Base-by-base conservation (phyloP, 2,888 invertebrate species). In the Philaethria dido region DNA sequence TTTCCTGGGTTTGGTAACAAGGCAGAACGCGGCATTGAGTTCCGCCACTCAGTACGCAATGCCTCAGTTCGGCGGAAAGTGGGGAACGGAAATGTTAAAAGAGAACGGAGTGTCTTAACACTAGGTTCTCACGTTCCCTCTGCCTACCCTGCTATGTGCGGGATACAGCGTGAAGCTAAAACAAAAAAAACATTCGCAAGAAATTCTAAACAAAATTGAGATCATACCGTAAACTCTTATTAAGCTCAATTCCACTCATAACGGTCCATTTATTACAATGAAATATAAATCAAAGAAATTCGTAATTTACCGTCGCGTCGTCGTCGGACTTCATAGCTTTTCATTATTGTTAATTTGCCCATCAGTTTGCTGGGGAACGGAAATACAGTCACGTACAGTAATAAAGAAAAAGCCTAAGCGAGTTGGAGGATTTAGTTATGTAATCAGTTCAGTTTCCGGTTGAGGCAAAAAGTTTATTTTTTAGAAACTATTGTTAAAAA, bases 321-420 rank as follows among this genome's bases (percentile, higher is more conserved):
- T 55, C 70, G 60, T 64, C 61, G 64, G 44, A 67, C 61, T 68
- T 64, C 52, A 33, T 68, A 66, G 68, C 62, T 52, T 39, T 69
- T 70, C 69, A 72, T 72, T 68, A 72, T 70, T 66, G 64, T 68
- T 70, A 72, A 72, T 70, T 69, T 64, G 64, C 62, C 61, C 68
- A 66, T 67, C 68, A 66, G 62, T 62, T 64, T 61, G 64, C 52
- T 48, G 44, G 54, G 68, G 57, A 65, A 57, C 45, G 68, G 68
- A 54, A 61, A 54, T 61, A 61, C 25, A 61, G 64, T 64, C 64
- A 68, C 68, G 68, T 68, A 55, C 29, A 55, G 29, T 61, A 42
- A 68, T 68, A 64, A 68, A 44, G 59, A 60, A 62, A 45, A 60
- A 47, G n/a, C 29, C 55, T 55, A 4, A 39, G 61, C 45, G 59